Conservation (phyloP, 1,140 invertebrate genomes). For the Apis dorsata region DNA sequence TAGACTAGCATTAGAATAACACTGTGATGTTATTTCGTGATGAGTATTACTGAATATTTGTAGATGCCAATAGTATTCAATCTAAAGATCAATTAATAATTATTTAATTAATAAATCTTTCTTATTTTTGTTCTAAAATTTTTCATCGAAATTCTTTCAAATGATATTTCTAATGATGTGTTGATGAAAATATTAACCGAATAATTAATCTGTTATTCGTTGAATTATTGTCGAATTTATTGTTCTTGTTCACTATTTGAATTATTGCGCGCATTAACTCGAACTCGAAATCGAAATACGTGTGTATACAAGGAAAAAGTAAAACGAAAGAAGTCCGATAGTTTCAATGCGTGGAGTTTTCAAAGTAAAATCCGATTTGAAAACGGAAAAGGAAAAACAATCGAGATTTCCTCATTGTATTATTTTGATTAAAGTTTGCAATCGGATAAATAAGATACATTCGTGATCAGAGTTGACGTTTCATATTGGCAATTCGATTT, state of each 20-base stretch:
- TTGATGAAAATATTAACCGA: background rate
- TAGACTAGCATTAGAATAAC: too few species aligned
- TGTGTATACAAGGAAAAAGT: background rate
- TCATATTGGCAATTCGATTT: background rate
- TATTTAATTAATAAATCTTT: too few species aligned
- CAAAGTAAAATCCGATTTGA: slow-evolving; percentile 1
- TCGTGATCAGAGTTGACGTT: background rate
- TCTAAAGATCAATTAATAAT: too few species aligned
- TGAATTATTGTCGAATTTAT: background rate
- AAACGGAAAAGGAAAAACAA: background rate
- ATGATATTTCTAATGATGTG: background rate
- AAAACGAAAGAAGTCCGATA: background rate
- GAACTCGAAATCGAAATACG: background rate
- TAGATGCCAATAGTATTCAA: too few species aligned
- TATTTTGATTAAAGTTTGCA: background rate
- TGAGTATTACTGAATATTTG: too few species aligned
- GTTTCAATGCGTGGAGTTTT: background rate
- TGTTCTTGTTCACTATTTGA: background rate
- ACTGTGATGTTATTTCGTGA: too few species aligned
- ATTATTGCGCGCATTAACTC: background rate
- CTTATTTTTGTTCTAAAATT: too few species aligned
- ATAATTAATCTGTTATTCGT: slow-evolving; percentile 15
- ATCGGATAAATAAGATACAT: background rate
- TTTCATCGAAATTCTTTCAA: too few species aligned
- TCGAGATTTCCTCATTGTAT: background rate